Evolutionary conservation across 2,797 vertebrate genomes (phyloP), one percentile per base, ranked within the genome.

Genomic region (Argya squamiceps): DNA sequence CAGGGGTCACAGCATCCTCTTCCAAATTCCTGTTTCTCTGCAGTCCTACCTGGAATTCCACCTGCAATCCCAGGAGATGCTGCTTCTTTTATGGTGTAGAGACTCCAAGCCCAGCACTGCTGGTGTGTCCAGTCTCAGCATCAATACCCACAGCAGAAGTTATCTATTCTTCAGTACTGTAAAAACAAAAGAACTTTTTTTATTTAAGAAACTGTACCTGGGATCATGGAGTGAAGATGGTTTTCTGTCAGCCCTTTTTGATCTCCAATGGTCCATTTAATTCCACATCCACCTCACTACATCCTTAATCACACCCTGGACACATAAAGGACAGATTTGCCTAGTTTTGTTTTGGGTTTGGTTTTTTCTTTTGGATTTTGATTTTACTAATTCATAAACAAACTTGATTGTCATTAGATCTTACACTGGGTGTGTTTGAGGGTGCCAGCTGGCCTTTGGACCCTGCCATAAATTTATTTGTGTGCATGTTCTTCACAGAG

Each of bases 241-340:
- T 77, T 82, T 47, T 62, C 52, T 89, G 19, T 29, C 20, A 77
- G 59, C 4, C 3, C 24, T 85, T 83, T 68, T 74, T 58, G 18
- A 79, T 59, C 47, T 82, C 44, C 30, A 92, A 18, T 5, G 59
- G 23, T 15, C 22, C 4, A 21, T 64, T 88, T 49, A 83, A 89
- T 75, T 86, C n/a, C 53, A 65, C 8, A 4, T 69, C 15, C 39
- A 36, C 5, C 41, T 59, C 37, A 55, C 15, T 53, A 83, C 37
- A 86, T 75, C 84, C 84, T 94, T 68, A 88, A 20, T 58, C 78
- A 93, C 46, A 92, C 75, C 83, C 74, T 65, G 83, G 50, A 53
- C 9, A 65, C 26, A n/a, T 24, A 65, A 78, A 73, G 89, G 39
- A 24, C n/a, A 75, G 27, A 80, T 89, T 67, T 82, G 6, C 15